Conservation (phyloP, 2,797 vertebrate genomes). For the Sebastes kiyomatsui region DNA sequence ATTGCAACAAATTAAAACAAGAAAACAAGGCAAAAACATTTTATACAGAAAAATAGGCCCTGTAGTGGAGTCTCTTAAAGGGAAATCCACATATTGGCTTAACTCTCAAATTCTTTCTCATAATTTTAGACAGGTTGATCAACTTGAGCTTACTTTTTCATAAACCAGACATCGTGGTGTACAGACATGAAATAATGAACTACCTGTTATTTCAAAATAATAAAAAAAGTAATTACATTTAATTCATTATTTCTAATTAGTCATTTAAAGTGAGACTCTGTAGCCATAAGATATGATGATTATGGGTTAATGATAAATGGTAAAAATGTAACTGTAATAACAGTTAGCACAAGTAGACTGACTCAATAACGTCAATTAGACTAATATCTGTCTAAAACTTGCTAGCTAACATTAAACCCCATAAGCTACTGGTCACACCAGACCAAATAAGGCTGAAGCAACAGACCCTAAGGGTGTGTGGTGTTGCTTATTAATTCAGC, state of each 20-base stretch:
- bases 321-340: background rate
- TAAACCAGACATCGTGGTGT: background rate
- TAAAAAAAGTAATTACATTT: background rate
- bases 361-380: background rate
- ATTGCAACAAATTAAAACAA: background rate
- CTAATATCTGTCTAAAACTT: background rate
- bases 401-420: background rate
- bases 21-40: background rate
- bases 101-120: background rate
- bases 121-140: background rate
- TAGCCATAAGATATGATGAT: background rate
- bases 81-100: background rate
- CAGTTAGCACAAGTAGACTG: background rate
- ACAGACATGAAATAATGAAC: background rate
- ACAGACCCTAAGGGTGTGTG: background rate
- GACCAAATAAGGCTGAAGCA: accelerated
- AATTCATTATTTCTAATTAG: background rate
- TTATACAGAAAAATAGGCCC: background rate
- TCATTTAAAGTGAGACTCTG: background rate
- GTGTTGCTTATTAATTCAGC: background rate
- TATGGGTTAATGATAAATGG: background rate
- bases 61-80: too few species aligned
- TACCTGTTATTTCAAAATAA: background rate
- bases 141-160: background rate
- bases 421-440: background rate